These are phyloP conservation scores for Mythimna ferrago DNA, from an alignment of 2,888 invertebrate species.

Conservation along the genomic window DNA sequence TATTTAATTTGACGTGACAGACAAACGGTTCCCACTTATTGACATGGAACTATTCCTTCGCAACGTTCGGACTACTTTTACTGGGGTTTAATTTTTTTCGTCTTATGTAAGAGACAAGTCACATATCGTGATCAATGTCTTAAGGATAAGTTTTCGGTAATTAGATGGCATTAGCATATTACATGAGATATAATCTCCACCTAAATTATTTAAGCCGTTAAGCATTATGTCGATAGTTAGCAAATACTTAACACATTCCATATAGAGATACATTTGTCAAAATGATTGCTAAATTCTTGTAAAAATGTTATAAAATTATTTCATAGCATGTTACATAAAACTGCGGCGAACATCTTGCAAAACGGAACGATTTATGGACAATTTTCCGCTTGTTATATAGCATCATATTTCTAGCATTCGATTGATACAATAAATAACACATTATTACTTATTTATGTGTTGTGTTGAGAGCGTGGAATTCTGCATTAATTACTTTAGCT, in stretches of 20 bases:
- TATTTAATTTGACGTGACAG: constrained; percentile 16
- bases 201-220: constrained; percentile 55
- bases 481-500: constrained; percentile 26
- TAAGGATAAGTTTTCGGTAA: constrained; percentile 85
- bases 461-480: constrained; percentile 23
- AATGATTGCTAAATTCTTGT: constrained; percentile 54
- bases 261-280: constrained; percentile 56
- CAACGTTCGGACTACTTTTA: constrained; percentile 78
- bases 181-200: constrained; percentile 71
- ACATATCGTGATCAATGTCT: constrained; percentile 86
- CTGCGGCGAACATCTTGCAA: constrained; percentile 33
- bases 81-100: constrained; percentile 73
- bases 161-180: constrained; percentile 87
- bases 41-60: constrained; percentile 67
- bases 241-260: constrained; percentile 58
- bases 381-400: constrained; percentile 46
- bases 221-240: constrained; percentile 56
- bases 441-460: constrained; percentile 40
- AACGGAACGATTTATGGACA: constrained; percentile 43
- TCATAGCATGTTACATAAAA: constrained; percentile 44
- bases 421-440: constrained; percentile 42
- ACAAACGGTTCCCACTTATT: constrained; percentile 58
- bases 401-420: constrained; percentile 35
- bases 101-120: constrained; percentile 80
- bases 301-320: constrained; percentile 48